These are phyloP conservation scores for Brachionus plicatilis DNA, from an alignment of 1,140 invertebrate genomes.

Conservation along the genomic window DNA sequence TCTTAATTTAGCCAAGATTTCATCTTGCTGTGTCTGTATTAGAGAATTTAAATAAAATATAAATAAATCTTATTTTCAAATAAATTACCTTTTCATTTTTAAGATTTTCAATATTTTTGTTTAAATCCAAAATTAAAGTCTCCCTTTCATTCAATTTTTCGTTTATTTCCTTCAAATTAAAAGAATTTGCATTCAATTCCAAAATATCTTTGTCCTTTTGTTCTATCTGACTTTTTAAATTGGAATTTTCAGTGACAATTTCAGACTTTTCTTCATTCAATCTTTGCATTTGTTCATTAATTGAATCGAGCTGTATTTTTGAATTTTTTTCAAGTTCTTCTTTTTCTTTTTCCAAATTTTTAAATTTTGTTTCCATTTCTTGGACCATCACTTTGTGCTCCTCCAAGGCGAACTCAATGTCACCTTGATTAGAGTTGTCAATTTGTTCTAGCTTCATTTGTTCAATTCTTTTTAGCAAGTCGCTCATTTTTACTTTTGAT, in stretches of 20 bases:
- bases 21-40: neutral
- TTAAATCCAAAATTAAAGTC: neutral
- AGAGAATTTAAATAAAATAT: too few species aligned
- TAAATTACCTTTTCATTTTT: neutral
- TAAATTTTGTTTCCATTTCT: slow-evolving; percentile 45
- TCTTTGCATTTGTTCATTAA: neutral
- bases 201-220: neutral
- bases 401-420: slow-evolving; percentile 50
- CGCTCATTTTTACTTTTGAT: slow-evolving; percentile 45
- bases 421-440: slow-evolving; percentile 45
- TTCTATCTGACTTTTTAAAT: neutral
- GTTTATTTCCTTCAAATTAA: neutral
- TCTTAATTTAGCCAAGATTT: neutral
- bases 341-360: neutral
- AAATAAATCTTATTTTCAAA: neutral
- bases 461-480: slow-evolving; percentile 48
- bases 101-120: neutral
- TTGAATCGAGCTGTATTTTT: neutral
- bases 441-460: slow-evolving; percentile 48
- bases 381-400: slow-evolving; percentile 43
- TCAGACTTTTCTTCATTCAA: neutral
- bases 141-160: neutral
- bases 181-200: neutral
- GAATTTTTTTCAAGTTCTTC: neutral
- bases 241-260: neutral